Conservation (phyloP, 1,140 invertebrate genomes). For the Drosophila suzukii region DNA sequence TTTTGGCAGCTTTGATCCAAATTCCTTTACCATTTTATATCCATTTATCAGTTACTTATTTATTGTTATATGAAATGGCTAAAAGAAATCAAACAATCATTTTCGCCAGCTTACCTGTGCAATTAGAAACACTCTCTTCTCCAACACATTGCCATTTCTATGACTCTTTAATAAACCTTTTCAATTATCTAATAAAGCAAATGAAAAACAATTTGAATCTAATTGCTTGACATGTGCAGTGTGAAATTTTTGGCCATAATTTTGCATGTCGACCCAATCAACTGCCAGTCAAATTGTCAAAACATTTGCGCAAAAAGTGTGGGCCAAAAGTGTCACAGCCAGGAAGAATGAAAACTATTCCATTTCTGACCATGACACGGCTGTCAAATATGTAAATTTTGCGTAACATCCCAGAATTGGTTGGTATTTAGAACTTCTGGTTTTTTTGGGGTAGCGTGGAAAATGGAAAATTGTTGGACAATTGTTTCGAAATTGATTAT, state of each 20-base stretch:
- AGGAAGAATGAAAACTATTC: conserved; percentile 57
- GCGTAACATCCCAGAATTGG: background rate
- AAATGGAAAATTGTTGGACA: conserved; percentile 31
- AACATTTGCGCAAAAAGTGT: conserved; percentile 48
- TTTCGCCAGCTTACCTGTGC: background rate
- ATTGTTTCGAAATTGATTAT: conserved; percentile 44
- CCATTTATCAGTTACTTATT: background rate
- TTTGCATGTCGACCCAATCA: conserved; percentile 22
- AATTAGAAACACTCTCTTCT: background rate
- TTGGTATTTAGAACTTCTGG: background rate
- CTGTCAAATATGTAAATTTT: conserved; percentile 72
- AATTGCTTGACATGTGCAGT: conserved; percentile 36
- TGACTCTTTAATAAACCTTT: conserved; percentile 25
- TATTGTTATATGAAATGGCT: background rate
- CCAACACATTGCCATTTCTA: background rate
- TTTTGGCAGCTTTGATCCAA: background rate
- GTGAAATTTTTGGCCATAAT: conserved; percentile 41
- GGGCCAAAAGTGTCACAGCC: conserved; percentile 55
- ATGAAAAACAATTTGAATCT: conserved; percentile 40
- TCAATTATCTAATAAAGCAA: conserved; percentile 28
- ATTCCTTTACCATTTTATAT: background rate
- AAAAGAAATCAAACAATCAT: background rate
- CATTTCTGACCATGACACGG: conserved; percentile 37
- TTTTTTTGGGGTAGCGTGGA: background rate
- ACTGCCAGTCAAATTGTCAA: conserved; percentile 54